Evolutionary conservation across 2,113 vertebrate genomes (phyloP).

Genomic region (Hydrolagus affinis): DNA sequence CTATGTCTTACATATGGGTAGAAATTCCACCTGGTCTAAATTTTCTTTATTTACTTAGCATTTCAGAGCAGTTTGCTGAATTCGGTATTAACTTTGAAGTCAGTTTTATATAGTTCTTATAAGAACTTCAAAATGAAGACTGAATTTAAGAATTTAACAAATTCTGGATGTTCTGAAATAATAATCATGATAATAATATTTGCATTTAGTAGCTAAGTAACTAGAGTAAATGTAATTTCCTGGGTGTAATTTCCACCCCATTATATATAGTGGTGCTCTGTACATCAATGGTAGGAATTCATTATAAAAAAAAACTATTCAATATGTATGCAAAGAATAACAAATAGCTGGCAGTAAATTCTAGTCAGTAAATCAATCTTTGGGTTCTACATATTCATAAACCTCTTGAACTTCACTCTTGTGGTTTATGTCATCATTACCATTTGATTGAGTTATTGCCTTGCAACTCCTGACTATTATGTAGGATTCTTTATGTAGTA

Average conservation of each 20-base stretch:
- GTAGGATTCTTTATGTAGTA: not conserved
- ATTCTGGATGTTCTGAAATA: too few relatives aligned
- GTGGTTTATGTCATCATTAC: slow-evolving; percentile 16
- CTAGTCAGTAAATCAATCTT: slow-evolving; percentile 13
- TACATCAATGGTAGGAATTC: not conserved
- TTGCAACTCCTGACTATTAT: not conserved
- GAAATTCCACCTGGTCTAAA: not conserved
- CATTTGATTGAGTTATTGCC: not conserved
- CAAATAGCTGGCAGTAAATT: slow-evolving; percentile 11
- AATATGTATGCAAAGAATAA: slow-evolving; percentile 18
- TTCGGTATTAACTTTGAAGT: too few relatives aligned
- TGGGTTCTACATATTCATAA: slow-evolving; percentile 20
- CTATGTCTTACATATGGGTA: not conserved
- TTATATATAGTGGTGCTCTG: not conserved
- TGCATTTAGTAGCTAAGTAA: too few relatives aligned
- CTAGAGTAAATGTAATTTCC: too few relatives aligned
- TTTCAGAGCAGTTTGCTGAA: not conserved
- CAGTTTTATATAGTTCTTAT: too few relatives aligned
- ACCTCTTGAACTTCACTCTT: not conserved
- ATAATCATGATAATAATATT: too few relatives aligned
- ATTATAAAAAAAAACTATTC: not conserved
- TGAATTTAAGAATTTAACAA: too few relatives aligned
- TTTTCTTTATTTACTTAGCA: not conserved
- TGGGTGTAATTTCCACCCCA: too few relatives aligned
- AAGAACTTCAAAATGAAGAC: too few relatives aligned